Evolutionary conservation across 1,140 invertebrate species (phyloP).

Genomic region (Sogatella furcifera): DNA sequence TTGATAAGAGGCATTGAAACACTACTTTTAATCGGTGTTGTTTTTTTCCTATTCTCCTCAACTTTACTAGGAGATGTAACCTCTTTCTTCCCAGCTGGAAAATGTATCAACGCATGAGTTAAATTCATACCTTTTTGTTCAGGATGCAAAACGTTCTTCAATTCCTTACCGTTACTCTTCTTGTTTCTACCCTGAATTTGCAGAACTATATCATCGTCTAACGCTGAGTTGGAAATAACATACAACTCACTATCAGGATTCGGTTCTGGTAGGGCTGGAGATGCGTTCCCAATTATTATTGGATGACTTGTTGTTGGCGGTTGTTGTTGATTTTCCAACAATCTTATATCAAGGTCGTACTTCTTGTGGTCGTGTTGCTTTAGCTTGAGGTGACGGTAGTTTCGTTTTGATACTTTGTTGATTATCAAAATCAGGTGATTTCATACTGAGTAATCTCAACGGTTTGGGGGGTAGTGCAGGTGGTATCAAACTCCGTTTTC

Average conservation of each 20-base stretch:
- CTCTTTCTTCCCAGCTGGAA: neutral
- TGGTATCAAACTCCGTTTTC: constrained; percentile 28
- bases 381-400: neutral
- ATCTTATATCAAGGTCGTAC: neutral
- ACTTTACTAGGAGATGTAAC: neutral
- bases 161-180: neutral
- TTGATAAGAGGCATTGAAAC: constrained; percentile 14
- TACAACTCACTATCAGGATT: constrained; percentile 21
- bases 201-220: constrained; percentile 20
- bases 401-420: neutral
- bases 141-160: neutral
- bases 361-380: neutral
- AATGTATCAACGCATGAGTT: neutral
- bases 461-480: constrained; percentile 59
- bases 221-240: constrained; percentile 24
- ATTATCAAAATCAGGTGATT: neutral
- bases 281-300: neutral
- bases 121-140: constrained; percentile 5
- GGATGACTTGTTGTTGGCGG: constrained; percentile 5
- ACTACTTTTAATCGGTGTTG: neutral
- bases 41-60: neutral
- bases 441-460: constrained; percentile 6
- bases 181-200: constrained; percentile 14
- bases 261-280: constrained; percentile 4
- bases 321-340: constrained; percentile 1